A percentile compares a stretch with the other conserved stretches of the same genome.
Conservation (phyloP, 1,140 invertebrate genomes). For the Meloidogyne floridensis region DNA sequence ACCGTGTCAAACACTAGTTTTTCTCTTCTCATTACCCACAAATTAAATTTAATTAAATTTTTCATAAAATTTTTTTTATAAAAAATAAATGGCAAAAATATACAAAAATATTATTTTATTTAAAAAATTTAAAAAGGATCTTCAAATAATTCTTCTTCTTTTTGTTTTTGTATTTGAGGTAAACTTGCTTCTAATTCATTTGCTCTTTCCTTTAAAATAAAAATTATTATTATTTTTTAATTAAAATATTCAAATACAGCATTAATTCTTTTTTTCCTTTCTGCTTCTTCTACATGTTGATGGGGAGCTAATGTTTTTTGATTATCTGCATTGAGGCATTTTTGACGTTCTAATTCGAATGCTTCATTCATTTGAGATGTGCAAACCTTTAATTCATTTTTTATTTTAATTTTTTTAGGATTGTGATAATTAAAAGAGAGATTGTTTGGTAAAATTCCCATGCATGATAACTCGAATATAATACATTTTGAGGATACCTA, state of each 20-base stretch:
- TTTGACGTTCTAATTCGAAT: constrained; percentile 51
- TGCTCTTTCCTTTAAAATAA: constrained; percentile 23
- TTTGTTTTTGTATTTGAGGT: constrained; percentile 16
- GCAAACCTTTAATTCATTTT: background rate
- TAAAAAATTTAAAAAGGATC: constrained; percentile 45
- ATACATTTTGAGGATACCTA: too few relatives aligned
- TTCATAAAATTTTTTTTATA: too few relatives aligned
- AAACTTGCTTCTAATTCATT: constrained; percentile 30
- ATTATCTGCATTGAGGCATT: constrained; percentile 45
- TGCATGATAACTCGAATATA: too few relatives aligned
- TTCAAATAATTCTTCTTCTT: constrained; percentile 44
- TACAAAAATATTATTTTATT: too few relatives aligned
- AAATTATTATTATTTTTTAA: background rate
- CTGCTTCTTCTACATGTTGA: constrained; percentile 47
- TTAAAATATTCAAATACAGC: constrained; percentile 27
- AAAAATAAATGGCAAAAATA: too few relatives aligned
- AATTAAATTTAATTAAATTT: too few relatives aligned
- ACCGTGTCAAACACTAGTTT: too few relatives aligned
- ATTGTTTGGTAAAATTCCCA: too few relatives aligned
- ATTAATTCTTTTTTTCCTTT: constrained; percentile 38
- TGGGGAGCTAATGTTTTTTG: constrained; percentile 49
- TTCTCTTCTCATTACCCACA: too few relatives aligned
- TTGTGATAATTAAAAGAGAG: too few relatives aligned
- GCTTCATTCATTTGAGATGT: constrained; percentile 36
- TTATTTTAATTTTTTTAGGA: too few relatives aligned